Evolutionary conservation across 2,888 invertebrate species (phyloP).

Genomic region (Drosophila niveifrons): DNA sequence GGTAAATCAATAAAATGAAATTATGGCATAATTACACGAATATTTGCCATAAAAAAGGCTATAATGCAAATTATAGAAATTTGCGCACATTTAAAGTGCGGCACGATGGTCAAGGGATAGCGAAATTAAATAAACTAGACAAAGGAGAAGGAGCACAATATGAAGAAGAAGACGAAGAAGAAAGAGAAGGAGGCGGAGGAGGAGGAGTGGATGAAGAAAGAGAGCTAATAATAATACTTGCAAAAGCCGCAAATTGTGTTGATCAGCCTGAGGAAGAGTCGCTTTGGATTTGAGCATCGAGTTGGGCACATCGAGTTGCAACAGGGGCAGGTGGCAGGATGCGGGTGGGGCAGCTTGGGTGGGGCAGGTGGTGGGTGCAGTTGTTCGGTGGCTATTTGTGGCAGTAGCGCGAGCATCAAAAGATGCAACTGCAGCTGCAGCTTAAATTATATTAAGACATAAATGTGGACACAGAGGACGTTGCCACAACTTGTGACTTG

Average conservation of each 20-base stretch:
- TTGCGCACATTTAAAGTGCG: constrained; percentile 65
- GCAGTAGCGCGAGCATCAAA: constrained; percentile 53
- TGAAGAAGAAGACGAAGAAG: not conserved
- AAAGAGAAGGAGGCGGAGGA: not conserved
- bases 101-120: constrained; percentile 13
- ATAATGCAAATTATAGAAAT: constrained; percentile 71
- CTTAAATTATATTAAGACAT: constrained; percentile 62
- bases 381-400: constrained; percentile 37
- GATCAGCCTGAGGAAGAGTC: constrained; percentile 23
- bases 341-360: not conserved
- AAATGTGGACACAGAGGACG: constrained; percentile 38
- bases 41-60: constrained; percentile 44
- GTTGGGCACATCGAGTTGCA: constrained; percentile 10
- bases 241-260: constrained; percentile 46
- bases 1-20: constrained; percentile 55
- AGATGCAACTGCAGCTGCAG: constrained; percentile 42
- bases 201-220: not conserved
- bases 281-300: constrained; percentile 1
- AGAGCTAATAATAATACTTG: constrained; percentile 48
- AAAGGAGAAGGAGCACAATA: not conserved
- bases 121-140: constrained; percentile 2
- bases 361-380: constrained; percentile 31
- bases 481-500: constrained; percentile 7
- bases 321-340: not conserved
- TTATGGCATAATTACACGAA: constrained; percentile 51